phyloP scores from a whole-genome alignment of 2,888 invertebrate species.

The Biston betularia region DNA sequence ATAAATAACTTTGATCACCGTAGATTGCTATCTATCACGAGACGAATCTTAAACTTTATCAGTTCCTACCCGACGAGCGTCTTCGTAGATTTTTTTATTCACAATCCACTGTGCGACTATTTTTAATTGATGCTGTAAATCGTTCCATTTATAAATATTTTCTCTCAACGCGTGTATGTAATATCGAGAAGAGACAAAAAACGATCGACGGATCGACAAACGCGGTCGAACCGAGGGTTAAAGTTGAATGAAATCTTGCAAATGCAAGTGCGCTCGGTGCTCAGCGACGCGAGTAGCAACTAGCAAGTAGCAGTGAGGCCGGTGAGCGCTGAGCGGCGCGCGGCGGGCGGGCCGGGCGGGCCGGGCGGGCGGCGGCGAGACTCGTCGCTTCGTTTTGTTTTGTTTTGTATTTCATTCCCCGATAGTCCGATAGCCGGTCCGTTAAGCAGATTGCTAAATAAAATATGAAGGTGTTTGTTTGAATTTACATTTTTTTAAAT shows the following conservation, averaged over 20 bases:
- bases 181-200: neutral
- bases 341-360: no score
- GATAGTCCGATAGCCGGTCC: no score
- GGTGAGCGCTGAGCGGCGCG: no score
- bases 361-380: no score
- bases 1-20: neutral
- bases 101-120: neutral
- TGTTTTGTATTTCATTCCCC: no score
- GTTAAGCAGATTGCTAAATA: no score
- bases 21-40: neutral
- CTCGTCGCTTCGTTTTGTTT: no score
- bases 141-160: constrained; percentile 2
- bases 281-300: no score
- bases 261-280: no score
- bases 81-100: neutral
- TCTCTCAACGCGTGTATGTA: neutral
- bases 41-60: neutral
- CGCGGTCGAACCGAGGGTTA: neutral
- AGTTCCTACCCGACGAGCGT: neutral
- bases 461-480: no score
- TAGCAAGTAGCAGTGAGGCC: no score
- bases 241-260: neutral
- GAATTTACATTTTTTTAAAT: no score
- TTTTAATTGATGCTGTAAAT: neutral
- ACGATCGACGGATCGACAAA: neutral